phyloP scores from a whole-genome alignment of 2,797 vertebrate genomes.

The Paramormyrops hopkinsi region DNA sequence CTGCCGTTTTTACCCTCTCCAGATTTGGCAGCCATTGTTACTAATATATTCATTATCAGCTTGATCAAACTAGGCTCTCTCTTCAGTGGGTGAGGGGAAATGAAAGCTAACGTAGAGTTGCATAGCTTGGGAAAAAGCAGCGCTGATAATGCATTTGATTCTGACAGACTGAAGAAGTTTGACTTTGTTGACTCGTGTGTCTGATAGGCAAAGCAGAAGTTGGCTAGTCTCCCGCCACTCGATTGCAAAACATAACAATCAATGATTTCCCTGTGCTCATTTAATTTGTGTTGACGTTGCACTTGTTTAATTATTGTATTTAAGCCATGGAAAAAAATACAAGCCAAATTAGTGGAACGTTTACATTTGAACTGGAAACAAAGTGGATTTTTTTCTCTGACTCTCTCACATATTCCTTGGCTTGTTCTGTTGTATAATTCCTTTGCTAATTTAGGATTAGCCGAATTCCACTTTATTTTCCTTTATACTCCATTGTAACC shows the following conservation, averaged over 20 bases:
- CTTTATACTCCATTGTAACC: background rate
- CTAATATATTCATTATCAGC: slow-evolving; percentile 4
- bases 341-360: background rate
- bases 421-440: background rate
- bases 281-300: background rate
- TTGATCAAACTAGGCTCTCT: background rate
- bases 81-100: background rate
- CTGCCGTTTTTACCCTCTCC: background rate
- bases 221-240: background rate
- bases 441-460: background rate
- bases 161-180: background rate
- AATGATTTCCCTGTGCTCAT: background rate
- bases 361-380: background rate
- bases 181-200: background rate
- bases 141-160: background rate
- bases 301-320: background rate
- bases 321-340: background rate
- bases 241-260: background rate
- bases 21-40: background rate
- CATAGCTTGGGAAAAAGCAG: background rate
- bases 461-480: background rate
- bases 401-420: background rate
- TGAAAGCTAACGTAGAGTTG: background rate
- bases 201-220: background rate
- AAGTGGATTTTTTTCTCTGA: background rate